Base-by-base conservation (phyloP, 2,888 invertebrate species). In the Papilio gigon region DNA sequence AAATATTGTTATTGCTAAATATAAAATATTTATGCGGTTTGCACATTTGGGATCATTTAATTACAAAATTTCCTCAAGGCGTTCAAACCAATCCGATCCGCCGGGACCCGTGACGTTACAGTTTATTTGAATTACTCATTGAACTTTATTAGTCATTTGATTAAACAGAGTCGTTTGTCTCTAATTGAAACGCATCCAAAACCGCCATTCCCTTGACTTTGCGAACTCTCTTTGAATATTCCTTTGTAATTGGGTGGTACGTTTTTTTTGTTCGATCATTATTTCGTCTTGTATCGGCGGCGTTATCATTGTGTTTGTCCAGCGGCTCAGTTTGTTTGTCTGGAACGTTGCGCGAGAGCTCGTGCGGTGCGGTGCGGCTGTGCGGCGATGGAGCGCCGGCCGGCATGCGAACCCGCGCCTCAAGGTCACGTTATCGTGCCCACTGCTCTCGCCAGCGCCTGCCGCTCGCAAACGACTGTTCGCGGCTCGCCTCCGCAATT, bases 381-480 rank as follows among this genome's bases (percentile, higher is more conserved):
- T 56, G 53, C 53, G 53, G 53, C 53, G 53, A 30, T 17, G 53
- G 30, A 84, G 81, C 80, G 88, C 89, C 89, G 89, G 89, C 88
- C 88, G 90, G 90, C 86, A 80, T 83, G 86, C 86, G 86, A 84
- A 84, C 81, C 85, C 86, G 82, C 82, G 81, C 75, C 78, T 79
- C 91, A 92, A 92, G 92, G 92, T 90, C 91, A 86, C 87, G 89
- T 91, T 91, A 91, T 92, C 92, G 87, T 85, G 86, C 85, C 87
- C 88, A 87, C 89, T 85, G 86, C 85, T 88, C 88, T 87, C 89
- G 89, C 83, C 86, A 88, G 83, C 89, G 88, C 82, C 86, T 87
- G 83, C 86, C 88, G 47, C 74, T 67, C 68, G 70, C 72, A 65
- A 68, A 73, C 61, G 66, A 67, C 66, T 71, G 71, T 17, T 22